phyloP scores from a whole-genome alignment of 2,888 invertebrate genomes.

The Muschampia plurimacula region DNA sequence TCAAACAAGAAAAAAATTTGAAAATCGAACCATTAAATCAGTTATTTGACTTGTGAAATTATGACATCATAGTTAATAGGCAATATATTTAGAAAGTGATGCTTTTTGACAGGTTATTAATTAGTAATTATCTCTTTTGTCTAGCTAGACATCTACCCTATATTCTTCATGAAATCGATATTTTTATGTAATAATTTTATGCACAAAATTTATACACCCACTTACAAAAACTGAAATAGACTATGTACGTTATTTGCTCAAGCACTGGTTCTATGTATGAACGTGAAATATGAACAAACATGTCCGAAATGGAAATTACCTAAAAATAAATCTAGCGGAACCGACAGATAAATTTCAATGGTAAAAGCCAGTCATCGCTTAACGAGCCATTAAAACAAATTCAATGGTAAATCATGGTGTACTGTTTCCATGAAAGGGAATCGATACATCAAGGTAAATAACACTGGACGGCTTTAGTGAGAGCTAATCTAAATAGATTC shows the following conservation, averaged over 20 bases:
- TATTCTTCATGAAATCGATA: no score
- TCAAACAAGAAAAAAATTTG: no score
- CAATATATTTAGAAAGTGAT: no score
- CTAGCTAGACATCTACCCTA: no score
- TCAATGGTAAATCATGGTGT: constrained; percentile 45
- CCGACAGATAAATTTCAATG: constrained; percentile 50
- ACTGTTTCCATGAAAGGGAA: constrained; percentile 41
- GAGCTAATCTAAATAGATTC: constrained; percentile 62
- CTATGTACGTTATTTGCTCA: not conserved
- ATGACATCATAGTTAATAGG: no score
- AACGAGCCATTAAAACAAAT: constrained; percentile 55
- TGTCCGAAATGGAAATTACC: constrained; percentile 32
- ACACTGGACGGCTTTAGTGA: constrained; percentile 47
- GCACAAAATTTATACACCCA: not conserved
- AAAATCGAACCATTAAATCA: no score
- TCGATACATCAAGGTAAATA: constrained; percentile 48
- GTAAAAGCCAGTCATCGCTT: constrained; percentile 54
- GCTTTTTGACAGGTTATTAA: no score
- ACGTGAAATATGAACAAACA: constrained; percentile 10
- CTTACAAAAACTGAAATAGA: not conserved
- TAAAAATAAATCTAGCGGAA: constrained; percentile 66
- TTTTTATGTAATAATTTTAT: not conserved
- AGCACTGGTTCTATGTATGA: not conserved
- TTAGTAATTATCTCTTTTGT: no score
- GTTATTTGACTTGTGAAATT: no score